Percentiles rank a stretch among this genome's conserved stretches.
Conservation (phyloP, 2,797 vertebrate genomes). For the Parambassis ranga region DNA sequence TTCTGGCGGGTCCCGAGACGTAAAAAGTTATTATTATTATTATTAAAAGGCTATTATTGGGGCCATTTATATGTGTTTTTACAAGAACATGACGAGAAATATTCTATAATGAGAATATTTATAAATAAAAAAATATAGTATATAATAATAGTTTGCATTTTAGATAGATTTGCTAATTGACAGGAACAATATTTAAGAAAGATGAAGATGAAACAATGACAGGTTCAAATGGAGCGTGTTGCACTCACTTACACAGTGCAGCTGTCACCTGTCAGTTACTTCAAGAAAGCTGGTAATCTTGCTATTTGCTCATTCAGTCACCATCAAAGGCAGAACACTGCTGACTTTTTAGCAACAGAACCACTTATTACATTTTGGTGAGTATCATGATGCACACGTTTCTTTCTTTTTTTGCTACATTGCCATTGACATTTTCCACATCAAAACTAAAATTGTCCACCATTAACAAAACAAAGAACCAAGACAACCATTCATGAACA, state of each 20-base stretch:
- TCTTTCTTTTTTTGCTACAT: not conserved
- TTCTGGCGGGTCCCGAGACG: too few relatives aligned
- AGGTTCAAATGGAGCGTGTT: conserved; percentile 37
- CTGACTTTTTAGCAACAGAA: conserved; percentile 2
- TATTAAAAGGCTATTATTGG: too few relatives aligned
- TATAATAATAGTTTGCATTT: not conserved
- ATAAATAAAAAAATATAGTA: too few relatives aligned
- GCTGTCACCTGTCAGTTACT: conserved; percentile 37
- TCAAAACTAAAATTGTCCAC: not conserved
- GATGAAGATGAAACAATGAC: conserved; percentile 3
- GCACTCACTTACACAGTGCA: conserved; percentile 38
- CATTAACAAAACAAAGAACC: not conserved
- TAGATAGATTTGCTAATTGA: not conserved
- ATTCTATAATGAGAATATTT: too few relatives aligned
- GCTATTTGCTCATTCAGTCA: conserved; percentile 34
- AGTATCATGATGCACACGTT: not conserved
- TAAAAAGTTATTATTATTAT: too few relatives aligned
- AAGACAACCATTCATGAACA: not conserved
- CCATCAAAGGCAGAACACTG: not conserved
- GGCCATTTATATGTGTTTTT: too few relatives aligned
- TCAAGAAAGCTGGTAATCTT: conserved; percentile 20
- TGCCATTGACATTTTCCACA: not conserved
- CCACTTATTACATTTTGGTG: not conserved
- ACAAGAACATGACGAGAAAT: too few relatives aligned
- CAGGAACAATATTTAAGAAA: not conserved